Base-by-base conservation (phyloP, 2,888 invertebrate genomes). In the Eustalomyia histrio region DNA sequence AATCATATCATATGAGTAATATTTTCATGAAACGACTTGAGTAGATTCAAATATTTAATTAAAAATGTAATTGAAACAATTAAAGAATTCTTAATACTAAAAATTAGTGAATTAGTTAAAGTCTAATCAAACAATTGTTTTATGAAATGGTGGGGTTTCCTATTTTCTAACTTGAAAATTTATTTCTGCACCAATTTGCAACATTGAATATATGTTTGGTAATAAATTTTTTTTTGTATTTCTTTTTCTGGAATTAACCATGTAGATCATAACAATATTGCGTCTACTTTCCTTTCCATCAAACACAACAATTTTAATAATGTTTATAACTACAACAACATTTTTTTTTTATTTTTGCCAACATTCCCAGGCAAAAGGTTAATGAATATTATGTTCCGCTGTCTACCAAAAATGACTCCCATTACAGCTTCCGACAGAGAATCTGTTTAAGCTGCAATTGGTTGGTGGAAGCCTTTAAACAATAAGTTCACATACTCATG, bases 321-420 rank as follows among this genome's bases (percentile, higher is more conserved):
- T 63, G 43, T 47, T 5, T 6, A 29, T 29, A 6, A 29, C 29
- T 6, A 6, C 29, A 68, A 73, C 61, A 61, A 73, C 55, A 73
- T 61, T 50, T 67, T 55, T 57, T 79, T 61, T 61, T n/a, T n/a
- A n/a, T n/a, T 21, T 21, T 21, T 21, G 21, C 21, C 85, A 86
- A 84, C 88, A 87, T 87, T 87, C 87, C 87, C 86, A 86, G 86
- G 85, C 87, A 86, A 86, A 87, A 88, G 88, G 89, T 87, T 88
- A 88, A 88, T 88, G 88, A 88, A 88, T 88, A 88, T 87, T 87
- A 85, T 87, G 88, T 88, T 87, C 87, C 87, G 87, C 86, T 86
- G 87, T 86, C 88, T 86, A 85, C 84, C 85, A 84, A 86, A 84
- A 74, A 82, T 83, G 84, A 85, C 86, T 87, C 86, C 86, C 87